A percentile compares a stretch with the other conserved stretches of the same genome.
These are phyloP conservation scores for Ptiloglossa arizonensis DNA, from an alignment of 1,140 invertebrate species.

Conservation along the genomic window DNA sequence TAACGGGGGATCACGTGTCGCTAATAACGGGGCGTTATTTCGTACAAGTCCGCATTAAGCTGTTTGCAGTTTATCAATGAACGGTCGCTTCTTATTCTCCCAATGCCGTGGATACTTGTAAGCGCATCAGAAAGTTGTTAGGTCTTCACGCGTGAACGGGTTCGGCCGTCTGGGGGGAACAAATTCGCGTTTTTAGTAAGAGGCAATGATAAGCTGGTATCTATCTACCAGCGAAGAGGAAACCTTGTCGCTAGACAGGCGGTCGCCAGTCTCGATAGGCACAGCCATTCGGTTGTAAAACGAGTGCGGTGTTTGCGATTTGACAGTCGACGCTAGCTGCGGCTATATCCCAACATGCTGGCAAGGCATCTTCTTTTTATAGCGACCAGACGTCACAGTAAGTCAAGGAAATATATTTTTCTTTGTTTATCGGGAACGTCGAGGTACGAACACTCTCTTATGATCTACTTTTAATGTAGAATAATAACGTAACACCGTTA, in stretches of 20 bases:
- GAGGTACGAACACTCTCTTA: no score
- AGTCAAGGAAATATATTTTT: constrained; percentile 58
- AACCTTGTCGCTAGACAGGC: constrained; percentile 74
- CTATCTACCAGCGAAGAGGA: constrained; percentile 51
- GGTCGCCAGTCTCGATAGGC: constrained; percentile 70
- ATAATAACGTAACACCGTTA: no score
- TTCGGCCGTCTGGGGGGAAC: constrained; percentile 1
- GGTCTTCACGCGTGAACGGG: constrained; percentile 10
- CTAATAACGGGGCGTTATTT: background rate
- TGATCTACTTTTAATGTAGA: no score
- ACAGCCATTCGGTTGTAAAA: constrained; percentile 43
- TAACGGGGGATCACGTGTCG: background rate
- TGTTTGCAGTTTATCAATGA: background rate
- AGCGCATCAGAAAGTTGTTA: background rate
- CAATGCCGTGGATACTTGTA: background rate
- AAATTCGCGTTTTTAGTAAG: constrained; percentile 46
- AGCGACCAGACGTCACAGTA: constrained; percentile 77
- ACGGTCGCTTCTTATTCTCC: no score
- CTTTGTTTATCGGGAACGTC: background rate
- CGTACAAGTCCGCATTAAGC: background rate
- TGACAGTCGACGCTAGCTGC: constrained; percentile 25
- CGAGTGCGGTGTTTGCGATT: constrained; percentile 31
- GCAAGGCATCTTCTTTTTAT: constrained; percentile 78
- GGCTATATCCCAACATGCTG: constrained; percentile 68
- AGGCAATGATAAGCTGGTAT: constrained; percentile 58